Base-by-base conservation (phyloP, 1,140 invertebrate genomes). In the Eupeodes corollae region DNA sequence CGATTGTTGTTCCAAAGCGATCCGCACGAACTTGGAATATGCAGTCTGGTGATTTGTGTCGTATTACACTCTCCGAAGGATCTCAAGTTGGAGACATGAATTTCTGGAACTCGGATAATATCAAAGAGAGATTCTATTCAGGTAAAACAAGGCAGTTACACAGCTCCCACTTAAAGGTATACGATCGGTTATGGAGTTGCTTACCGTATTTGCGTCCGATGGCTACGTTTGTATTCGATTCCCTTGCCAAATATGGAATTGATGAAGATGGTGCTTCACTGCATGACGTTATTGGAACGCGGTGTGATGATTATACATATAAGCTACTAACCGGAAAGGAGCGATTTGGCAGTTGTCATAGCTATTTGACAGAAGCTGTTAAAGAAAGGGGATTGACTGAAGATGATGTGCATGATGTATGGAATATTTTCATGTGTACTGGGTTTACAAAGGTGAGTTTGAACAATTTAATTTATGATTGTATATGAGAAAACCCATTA, bases 391-490 rank as follows among this genome's bases (percentile, higher is more conserved):
- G 65, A 0, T 50, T 73, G 32, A 57, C 46, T 1, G 73, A 74
- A 48, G 59, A 65, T 40, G 71, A 74, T 52, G 72, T 74, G 0
- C 73, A 74, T 48, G 73, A 74, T 55, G 73, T 74, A 1, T 68
- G 71, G 60, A 74, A 74, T 46, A 70, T 74, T 15, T 74, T 74
- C 26, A 74, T 74, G 69, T 71, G 70, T 48, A 74, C 73, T 2
- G 70, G 70, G 6, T 68, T 72, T 42, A 67, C 69, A 13, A 56
- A 44, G 47, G 57, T 63, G 32, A 42, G 44, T 42, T 38, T 26
- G 8, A n/a, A 6, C 21, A 26, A 26, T 26, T 3, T 21, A 42
- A 13, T 6, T 14, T 6, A 18, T 41, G 16, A 26, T 8, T 26
- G 21, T 26, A 26, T 26, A 13, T 15, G 33, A 10, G 33, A 34